phyloP scores from a whole-genome alignment of 2,797 vertebrate species.

The Brachyrhaphis roseni region DNA sequence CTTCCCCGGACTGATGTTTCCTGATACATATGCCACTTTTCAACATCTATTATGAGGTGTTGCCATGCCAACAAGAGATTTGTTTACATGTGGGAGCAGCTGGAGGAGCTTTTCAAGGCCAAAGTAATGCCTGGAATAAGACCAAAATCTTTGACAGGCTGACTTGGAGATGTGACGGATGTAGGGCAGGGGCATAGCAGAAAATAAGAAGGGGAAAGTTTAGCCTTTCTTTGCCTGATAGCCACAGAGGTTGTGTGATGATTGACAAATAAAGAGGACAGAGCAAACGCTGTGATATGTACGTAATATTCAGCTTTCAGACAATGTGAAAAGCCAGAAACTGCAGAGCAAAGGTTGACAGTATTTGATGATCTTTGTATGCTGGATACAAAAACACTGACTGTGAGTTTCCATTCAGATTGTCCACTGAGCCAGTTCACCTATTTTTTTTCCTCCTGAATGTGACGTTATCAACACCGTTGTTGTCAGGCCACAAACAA shows the following conservation, averaged over 20 bases:
- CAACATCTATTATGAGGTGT: constrained; percentile 6
- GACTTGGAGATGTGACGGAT: background rate
- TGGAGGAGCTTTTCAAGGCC: constrained; percentile 4
- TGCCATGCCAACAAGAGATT: constrained; percentile 1
- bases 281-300: background rate
- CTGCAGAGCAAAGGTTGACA: background rate
- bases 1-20: background rate
- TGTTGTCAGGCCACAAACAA: constrained; percentile 6
- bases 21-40: constrained; percentile 1
- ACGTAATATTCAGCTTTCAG: background rate
- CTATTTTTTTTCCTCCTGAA: background rate
- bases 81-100: constrained; percentile 11
- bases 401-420: constrained; percentile 7
- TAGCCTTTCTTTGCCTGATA: background rate
- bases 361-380: background rate
- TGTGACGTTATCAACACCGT: background rate
- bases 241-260: background rate
- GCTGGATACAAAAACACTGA: background rate
- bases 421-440: constrained; percentile 7
- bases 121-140: constrained; percentile 1
- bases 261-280: background rate
- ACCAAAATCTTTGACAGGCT: background rate
- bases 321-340: background rate
- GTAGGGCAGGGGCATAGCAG: background rate
- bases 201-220: constrained; percentile 3